Evolutionary conservation across 2,797 vertebrate genomes (phyloP).

Genomic region (Fistularia commersonii): DNA sequence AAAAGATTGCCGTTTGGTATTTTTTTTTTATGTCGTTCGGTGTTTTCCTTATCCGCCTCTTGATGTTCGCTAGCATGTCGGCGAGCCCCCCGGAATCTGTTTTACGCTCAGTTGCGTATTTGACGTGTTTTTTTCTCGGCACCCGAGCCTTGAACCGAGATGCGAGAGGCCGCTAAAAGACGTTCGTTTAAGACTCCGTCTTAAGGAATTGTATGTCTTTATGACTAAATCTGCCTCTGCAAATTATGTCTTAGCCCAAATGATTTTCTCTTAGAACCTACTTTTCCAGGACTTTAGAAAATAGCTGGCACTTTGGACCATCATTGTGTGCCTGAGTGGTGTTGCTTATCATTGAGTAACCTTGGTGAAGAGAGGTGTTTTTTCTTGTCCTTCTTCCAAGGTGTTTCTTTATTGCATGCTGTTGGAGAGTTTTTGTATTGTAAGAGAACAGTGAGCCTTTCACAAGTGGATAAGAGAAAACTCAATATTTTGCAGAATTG

Average conservation of each 20-base stretch:
- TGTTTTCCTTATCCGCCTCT: slow-evolving; percentile 91
- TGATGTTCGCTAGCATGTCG: slow-evolving; percentile 60
- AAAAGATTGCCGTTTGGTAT: no score
- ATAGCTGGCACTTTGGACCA: slow-evolving; percentile 51
- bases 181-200: slow-evolving; percentile 4
- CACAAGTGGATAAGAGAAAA: slow-evolving; percentile 62
- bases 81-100: no score
- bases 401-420: slow-evolving; percentile 60
- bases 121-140: slow-evolving; percentile 89
- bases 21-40: no score
- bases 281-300: slow-evolving; percentile 60
- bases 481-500: slow-evolving; percentile 57
- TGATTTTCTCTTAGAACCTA: slow-evolving; percentile 44
- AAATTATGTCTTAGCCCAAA: slow-evolving; percentile 14
- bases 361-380: slow-evolving; percentile 70
- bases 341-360: slow-evolving; percentile 75
- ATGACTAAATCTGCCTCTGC: slow-evolving; percentile 27
- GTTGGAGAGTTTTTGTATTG: slow-evolving; percentile 57
- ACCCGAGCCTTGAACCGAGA: background rate
- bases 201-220: background rate
- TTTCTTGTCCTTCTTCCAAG: slow-evolving; percentile 67
- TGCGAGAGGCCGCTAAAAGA: background rate
- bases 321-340: slow-evolving; percentile 64
- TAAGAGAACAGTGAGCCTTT: slow-evolving; percentile 52
- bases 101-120: no score